Percentiles rank a stretch among this genome's conserved stretches.
Conservation (phyloP, 2,113 vertebrate genomes). For the Heloderma charlesbogerti region DNA sequence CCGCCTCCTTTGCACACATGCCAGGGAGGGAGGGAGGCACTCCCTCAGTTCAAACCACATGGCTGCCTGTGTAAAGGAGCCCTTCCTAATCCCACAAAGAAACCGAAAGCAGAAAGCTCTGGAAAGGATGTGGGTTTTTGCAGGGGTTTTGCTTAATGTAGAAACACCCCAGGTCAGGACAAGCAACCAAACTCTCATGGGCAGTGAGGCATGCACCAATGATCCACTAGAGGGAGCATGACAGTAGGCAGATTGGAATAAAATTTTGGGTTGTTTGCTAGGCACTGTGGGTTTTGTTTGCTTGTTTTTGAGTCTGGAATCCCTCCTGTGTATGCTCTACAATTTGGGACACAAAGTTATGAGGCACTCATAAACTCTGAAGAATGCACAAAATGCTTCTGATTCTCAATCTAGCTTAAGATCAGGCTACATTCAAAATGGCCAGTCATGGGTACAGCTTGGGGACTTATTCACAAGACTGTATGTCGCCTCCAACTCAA, state of each 20-base stretch:
- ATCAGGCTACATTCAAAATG: not conserved
- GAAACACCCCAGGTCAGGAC: too few relatives aligned
- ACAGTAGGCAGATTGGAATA: not conserved
- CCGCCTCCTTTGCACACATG: too few relatives aligned
- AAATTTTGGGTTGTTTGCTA: not conserved
- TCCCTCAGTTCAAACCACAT: too few relatives aligned
- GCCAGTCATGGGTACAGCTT: not conserved
- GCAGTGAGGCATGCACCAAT: not conserved
- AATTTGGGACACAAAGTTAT: not conserved
- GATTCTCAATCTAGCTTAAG: not conserved
- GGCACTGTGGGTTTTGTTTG: not conserved
- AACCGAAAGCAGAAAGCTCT: too few relatives aligned
- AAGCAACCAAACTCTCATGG: not conserved
- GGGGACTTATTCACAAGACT: not conserved
- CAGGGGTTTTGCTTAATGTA: too few relatives aligned
- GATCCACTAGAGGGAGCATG: slow-evolving; percentile 27
- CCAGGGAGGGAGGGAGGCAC: too few relatives aligned
- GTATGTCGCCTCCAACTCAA: not conserved
- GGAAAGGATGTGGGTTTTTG: too few relatives aligned
- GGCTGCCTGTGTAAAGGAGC: too few relatives aligned
- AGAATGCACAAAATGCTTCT: not conserved
- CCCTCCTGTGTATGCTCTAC: not conserved
- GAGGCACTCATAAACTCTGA: not conserved
- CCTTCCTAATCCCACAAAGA: too few relatives aligned
- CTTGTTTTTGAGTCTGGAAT: not conserved